Percentiles rank a stretch among this genome's conserved stretches.
These are phyloP conservation scores for Cylindroiulus punctatus DNA, from an alignment of 2,888 invertebrate species.

Conservation along the genomic window DNA sequence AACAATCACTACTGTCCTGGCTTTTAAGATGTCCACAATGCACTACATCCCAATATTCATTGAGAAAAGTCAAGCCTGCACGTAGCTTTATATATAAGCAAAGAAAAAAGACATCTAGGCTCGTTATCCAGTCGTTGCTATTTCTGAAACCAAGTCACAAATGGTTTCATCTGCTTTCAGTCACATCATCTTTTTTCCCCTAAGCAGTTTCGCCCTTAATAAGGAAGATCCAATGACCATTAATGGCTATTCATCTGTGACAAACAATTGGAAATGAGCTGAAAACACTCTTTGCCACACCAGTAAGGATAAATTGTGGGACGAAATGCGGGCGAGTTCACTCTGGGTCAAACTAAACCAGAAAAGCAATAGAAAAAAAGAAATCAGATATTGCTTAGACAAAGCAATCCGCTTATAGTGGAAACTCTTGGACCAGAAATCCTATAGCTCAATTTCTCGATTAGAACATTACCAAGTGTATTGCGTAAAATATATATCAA, in stretches of 20 bases:
- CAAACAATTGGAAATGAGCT: constrained; percentile 42
- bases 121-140: neutral
- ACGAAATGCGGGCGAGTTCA: constrained; percentile 27
- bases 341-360: neutral
- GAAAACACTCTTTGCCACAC: constrained; percentile 42
- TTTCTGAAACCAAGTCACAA: constrained; percentile 11
- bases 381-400: neutral
- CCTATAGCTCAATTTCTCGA: no score
- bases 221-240: constrained; percentile 42
- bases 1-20: no score
- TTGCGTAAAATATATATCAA: no score
- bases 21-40: no score
- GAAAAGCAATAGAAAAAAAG: neutral
- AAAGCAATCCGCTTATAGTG: neutral
- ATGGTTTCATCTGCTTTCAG: constrained; percentile 33
- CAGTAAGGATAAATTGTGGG: constrained; percentile 22
- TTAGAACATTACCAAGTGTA: no score
- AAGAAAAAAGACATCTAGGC: neutral
- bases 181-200: constrained; percentile 20
- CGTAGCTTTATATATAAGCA: neutral
- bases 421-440: neutral
- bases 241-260: constrained; percentile 38
- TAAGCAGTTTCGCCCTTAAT: constrained; percentile 34
- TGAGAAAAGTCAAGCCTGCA: no score
- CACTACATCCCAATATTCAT: no score